Percentiles rank a stretch among this genome's conserved stretches.
Conservation (phyloP, 2,888 invertebrate genomes). For the Pseudococcus viburni region DNA sequence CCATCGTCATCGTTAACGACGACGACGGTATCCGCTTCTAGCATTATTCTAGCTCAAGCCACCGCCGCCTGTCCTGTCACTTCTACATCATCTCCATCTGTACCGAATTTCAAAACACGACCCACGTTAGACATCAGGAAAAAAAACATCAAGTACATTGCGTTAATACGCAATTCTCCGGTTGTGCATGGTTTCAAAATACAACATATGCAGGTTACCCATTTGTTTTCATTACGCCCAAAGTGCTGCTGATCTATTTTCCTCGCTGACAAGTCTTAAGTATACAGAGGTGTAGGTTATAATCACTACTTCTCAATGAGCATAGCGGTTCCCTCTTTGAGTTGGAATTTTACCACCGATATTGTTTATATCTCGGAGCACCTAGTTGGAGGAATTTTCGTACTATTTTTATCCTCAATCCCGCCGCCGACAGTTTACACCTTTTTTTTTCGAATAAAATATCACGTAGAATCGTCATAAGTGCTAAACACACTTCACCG, state of each 20-base stretch:
- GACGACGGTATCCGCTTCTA: constrained; percentile 55
- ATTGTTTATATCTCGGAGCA: too few relatives aligned
- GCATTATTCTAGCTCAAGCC: constrained; percentile 44
- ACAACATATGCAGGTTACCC: background rate
- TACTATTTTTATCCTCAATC: background rate
- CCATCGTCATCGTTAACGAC: constrained; percentile 27
- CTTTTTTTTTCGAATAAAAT: background rate
- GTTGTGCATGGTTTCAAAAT: too few relatives aligned
- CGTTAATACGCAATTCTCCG: too few relatives aligned
- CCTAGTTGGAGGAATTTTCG: background rate
- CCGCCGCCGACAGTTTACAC: background rate
- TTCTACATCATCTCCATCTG: constrained; percentile 61
- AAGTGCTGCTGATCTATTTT: too few relatives aligned
- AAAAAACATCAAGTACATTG: background rate
- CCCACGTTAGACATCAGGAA: constrained; percentile 38
- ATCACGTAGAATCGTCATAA: background rate
- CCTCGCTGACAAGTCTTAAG: too few relatives aligned
- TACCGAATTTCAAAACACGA: constrained; percentile 58
- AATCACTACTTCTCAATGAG: too few relatives aligned
- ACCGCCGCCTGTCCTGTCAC: constrained; percentile 46
- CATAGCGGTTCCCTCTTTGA: too few relatives aligned
- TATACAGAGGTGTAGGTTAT: too few relatives aligned
- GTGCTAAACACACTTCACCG: background rate
- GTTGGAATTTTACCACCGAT: too few relatives aligned
- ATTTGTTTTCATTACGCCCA: background rate